Conservation (phyloP, 2,888 invertebrate species). For the Eulithis prunata region DNA sequence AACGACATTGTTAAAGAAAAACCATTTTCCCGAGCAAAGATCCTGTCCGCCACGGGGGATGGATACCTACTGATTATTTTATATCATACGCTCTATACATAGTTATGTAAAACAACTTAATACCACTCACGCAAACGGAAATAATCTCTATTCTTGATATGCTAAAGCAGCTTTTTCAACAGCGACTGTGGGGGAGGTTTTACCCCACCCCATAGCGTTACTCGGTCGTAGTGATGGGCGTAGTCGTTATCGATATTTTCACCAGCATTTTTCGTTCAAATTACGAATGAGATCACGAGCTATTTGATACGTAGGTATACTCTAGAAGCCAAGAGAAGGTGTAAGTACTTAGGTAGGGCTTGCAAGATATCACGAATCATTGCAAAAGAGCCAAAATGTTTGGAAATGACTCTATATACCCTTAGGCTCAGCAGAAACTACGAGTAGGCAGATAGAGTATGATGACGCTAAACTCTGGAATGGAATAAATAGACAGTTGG, state of each 20-base stretch:
- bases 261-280: not conserved
- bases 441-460: too few species aligned
- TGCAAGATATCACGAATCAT: too few species aligned
- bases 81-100: slow-evolving; percentile 44
- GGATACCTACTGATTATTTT: slow-evolving; percentile 77
- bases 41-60: slow-evolving; percentile 37
- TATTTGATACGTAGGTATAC: too few species aligned
- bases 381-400: too few species aligned
- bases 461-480: too few species aligned
- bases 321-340: too few species aligned
- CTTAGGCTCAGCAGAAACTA: too few species aligned
- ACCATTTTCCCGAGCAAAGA: slow-evolving; percentile 30
- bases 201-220: slow-evolving; percentile 55
- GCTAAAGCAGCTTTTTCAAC: slow-evolving; percentile 41
- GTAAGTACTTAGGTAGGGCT: too few species aligned
- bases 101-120: slow-evolving; percentile 69
- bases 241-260: slow-evolving; percentile 1
- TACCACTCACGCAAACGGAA: slow-evolving; percentile 41
- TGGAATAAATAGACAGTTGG: too few species aligned
- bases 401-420: too few species aligned
- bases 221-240: slow-evolving; percentile 32
- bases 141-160: slow-evolving; percentile 29
- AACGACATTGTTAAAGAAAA: slow-evolving; percentile 38
- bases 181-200: slow-evolving; percentile 44
- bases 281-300: too few species aligned